Evolutionary conservation across 2,888 invertebrate species (phyloP).

Genomic region (Agrotis puta): DNA sequence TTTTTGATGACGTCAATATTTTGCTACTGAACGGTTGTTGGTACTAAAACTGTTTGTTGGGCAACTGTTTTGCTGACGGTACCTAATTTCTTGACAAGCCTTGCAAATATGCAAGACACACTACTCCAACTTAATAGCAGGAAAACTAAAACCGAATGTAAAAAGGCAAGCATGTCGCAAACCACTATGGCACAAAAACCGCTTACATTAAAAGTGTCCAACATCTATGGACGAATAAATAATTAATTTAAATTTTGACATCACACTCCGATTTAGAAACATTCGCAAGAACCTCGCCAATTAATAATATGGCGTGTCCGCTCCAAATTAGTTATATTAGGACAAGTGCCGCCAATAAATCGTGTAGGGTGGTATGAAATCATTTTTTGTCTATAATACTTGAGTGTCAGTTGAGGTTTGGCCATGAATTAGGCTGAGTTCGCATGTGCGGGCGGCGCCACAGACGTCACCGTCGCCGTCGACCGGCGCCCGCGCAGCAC

Average conservation of each 20-base stretch:
- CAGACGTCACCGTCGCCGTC: constrained; percentile 72
- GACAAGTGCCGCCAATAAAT: constrained; percentile 63
- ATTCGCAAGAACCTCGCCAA: constrained; percentile 38
- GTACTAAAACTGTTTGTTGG: neutral
- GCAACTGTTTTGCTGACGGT: constrained; percentile 2
- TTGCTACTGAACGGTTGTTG: constrained; percentile 12
- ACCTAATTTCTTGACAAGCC: neutral
- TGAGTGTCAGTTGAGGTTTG: constrained; percentile 58
- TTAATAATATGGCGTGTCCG: constrained; percentile 46
- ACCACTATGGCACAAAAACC: constrained; percentile 22
- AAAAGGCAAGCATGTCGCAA: constrained; percentile 12
- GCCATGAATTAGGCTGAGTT: constrained; percentile 73
- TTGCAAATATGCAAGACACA: neutral
- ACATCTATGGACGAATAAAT: constrained; percentile 25
- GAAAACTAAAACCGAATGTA: neutral
- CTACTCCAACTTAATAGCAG: neutral
- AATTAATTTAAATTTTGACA: constrained; percentile 34
- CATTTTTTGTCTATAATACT: constrained; percentile 67
- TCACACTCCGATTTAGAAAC: constrained; percentile 30
- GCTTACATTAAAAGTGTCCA: constrained; percentile 11
- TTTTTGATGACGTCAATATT: constrained; percentile 35
- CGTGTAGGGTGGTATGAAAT: constrained; percentile 58
- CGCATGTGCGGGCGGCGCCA: constrained; percentile 73
- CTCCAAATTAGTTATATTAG: constrained; percentile 50
- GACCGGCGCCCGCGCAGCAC: constrained; percentile 77